Percentiles rank a stretch among this genome's conserved stretches.
phyloP scores from a whole-genome alignment of 2,888 invertebrate species.

The Callinectes sapidus region DNA sequence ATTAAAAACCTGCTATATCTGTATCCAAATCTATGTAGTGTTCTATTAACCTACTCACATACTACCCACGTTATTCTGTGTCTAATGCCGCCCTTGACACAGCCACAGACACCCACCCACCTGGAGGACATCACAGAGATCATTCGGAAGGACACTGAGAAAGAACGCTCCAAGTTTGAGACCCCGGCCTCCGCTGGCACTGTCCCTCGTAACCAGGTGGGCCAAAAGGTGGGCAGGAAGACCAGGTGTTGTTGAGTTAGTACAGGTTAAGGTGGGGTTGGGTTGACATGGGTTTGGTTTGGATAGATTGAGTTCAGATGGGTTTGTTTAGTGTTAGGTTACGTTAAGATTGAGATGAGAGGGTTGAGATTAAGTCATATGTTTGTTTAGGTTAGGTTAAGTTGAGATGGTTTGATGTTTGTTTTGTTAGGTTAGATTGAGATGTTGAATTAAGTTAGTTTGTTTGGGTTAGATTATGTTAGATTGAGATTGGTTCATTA shows the following conservation, averaged over 20 bases:
- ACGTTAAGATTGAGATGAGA: no score
- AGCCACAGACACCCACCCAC: conserved; percentile 83
- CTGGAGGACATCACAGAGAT: conserved; percentile 91
- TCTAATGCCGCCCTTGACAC: conserved; percentile 23
- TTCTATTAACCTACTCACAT: not conserved
- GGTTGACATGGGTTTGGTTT: not conserved
- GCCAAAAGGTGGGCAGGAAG: not conserved
- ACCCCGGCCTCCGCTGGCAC: conserved; percentile 63
- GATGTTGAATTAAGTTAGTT: no score
- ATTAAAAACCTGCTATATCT: no score
- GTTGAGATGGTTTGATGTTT: not conserved
- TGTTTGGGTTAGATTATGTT: no score
- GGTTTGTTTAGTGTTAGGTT: no score
- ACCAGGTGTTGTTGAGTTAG: not conserved
- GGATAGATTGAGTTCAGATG: not conserved
- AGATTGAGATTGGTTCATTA: no score
- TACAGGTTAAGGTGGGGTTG: not conserved
- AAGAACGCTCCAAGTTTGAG: conserved; percentile 65
- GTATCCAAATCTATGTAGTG: no score
- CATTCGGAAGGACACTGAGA: conserved; percentile 83
- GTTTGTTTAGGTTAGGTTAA: no score
- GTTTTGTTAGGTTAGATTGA: not conserved
- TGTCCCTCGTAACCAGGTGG: conserved; percentile 69
- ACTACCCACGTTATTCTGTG: not conserved
- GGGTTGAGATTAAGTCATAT: no score